These are phyloP conservation scores for Marmota monax DNA, from an alignment of 2,113 vertebrate genomes.

Conservation along the genomic window DNA sequence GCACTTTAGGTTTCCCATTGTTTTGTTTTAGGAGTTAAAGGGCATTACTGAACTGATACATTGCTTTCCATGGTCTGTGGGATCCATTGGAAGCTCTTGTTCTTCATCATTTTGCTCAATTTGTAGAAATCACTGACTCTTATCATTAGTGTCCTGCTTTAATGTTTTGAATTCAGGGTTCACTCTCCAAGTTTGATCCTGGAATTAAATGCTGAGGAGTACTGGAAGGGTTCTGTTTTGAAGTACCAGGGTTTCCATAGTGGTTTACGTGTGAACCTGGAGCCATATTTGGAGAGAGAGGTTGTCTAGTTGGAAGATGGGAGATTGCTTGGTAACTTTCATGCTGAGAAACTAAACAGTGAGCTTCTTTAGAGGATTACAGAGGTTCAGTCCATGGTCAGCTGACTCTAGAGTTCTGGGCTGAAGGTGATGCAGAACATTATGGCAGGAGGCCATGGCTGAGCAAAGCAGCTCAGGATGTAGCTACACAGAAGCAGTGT, in stretches of 20 bases:
- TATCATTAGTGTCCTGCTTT: constrained; percentile 84
- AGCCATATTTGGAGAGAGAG: too few relatives aligned
- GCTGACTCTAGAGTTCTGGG: too few relatives aligned
- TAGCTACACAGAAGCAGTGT: too few relatives aligned
- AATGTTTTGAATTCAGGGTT: constrained; percentile 79
- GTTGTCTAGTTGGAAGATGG: too few relatives aligned
- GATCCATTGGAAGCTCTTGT: constrained; percentile 94
- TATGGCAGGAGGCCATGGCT: too few relatives aligned
- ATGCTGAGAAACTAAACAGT: too few relatives aligned
- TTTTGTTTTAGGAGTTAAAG: constrained; percentile 87
- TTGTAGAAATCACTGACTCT: constrained; percentile 86
- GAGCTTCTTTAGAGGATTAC: too few relatives aligned
- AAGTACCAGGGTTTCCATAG: constrained; percentile 81
- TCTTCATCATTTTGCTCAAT: constrained; percentile 94
- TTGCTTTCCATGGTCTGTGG: constrained; percentile 94
- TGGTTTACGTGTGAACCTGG: constrained; percentile 80
- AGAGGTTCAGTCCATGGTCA: too few relatives aligned
- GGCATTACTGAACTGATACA: constrained; percentile 91
- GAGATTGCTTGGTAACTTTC: too few relatives aligned
- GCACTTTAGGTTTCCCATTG: constrained; percentile 70
- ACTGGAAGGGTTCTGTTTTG: constrained; percentile 90
- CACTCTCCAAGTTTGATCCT: constrained; percentile 87
- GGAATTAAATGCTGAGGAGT: constrained; percentile 88
- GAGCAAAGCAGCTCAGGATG: too few relatives aligned
- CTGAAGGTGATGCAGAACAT: too few relatives aligned